Evolutionary conservation across 2,888 invertebrate genomes (phyloP).

Genomic region (Spodoptera exigua): DNA sequence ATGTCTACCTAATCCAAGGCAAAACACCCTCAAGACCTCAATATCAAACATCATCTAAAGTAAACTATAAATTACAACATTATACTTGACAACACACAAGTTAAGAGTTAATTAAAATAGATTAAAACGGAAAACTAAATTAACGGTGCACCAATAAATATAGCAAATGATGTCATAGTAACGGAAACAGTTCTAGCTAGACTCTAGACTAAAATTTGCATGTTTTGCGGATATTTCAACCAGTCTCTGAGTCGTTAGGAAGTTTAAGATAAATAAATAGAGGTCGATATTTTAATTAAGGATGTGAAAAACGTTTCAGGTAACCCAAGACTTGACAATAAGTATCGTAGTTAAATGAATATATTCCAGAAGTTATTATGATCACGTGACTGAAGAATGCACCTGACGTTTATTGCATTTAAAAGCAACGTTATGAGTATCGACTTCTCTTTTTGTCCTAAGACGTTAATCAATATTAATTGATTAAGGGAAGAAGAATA

Average conservation of each 20-base stretch:
- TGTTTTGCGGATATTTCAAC: slow-evolving; percentile 47
- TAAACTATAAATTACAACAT: slow-evolving; percentile 12
- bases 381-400: no score
- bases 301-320: not conserved
- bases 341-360: no score
- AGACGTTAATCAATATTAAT: no score
- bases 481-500: no score
- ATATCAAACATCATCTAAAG: slow-evolving; percentile 7
- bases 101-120: slow-evolving; percentile 35
- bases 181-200: slow-evolving; percentile 42
- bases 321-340: not conserved
- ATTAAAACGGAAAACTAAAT: slow-evolving; percentile 55
- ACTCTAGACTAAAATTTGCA: slow-evolving; percentile 39
- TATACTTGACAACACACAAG: slow-evolving; percentile 37
- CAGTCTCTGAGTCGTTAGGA: slow-evolving; percentile 5
- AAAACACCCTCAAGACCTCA: not conserved
- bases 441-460: no score
- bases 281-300: no score
- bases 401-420: no score
- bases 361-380: no score
- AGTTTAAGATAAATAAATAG: slow-evolving; percentile 8
- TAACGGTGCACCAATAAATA: slow-evolving; percentile 48
- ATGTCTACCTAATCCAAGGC: no score
- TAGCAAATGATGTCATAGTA: slow-evolving; percentile 51
- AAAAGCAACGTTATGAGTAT: no score